Evolutionary conservation across 2,797 vertebrate genomes (phyloP).

Genomic region (Apodemus agrarius): DNA sequence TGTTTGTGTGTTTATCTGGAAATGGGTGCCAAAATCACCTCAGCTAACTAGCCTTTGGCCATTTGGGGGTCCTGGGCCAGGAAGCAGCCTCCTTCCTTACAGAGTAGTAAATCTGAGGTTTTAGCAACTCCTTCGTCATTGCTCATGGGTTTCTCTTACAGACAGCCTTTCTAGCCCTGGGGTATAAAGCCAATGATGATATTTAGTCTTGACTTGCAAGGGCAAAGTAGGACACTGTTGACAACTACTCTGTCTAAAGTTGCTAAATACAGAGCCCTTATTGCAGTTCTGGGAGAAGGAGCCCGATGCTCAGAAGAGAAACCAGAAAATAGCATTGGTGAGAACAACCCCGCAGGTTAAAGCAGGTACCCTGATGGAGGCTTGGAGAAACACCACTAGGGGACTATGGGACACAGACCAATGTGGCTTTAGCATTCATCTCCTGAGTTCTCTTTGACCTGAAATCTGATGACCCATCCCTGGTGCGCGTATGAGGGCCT

Average conservation of each 20-base stretch:
- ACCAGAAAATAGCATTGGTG: background rate
- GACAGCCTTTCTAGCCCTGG: background rate
- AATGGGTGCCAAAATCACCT: slow-evolving; percentile 42
- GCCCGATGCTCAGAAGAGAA: background rate
- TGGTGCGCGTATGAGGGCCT: background rate
- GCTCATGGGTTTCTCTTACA: background rate
- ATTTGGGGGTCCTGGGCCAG: background rate
- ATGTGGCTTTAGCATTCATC: background rate
- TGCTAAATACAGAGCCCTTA: background rate
- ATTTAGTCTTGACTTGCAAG: background rate
- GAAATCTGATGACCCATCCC: background rate
- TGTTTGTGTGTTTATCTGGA: slow-evolving; percentile 66
- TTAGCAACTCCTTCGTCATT: background rate
- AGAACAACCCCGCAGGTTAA: background rate
- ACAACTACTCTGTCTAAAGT: background rate
- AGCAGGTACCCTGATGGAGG: background rate
- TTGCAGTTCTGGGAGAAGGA: background rate
- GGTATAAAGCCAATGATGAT: background rate
- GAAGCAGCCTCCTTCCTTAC: background rate
- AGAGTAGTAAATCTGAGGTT: slow-evolving; percentile 13
- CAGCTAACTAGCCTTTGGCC: background rate
- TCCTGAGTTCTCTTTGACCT: background rate
- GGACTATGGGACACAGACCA: rapidly evolving
- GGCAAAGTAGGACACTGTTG: background rate
- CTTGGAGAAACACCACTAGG: background rate